A percentile compares a stretch with the other conserved stretches of the same genome.
Evolutionary conservation across 1,140 invertebrate genomes (phyloP).

Genomic region (Drosophila grimshawi): DNA sequence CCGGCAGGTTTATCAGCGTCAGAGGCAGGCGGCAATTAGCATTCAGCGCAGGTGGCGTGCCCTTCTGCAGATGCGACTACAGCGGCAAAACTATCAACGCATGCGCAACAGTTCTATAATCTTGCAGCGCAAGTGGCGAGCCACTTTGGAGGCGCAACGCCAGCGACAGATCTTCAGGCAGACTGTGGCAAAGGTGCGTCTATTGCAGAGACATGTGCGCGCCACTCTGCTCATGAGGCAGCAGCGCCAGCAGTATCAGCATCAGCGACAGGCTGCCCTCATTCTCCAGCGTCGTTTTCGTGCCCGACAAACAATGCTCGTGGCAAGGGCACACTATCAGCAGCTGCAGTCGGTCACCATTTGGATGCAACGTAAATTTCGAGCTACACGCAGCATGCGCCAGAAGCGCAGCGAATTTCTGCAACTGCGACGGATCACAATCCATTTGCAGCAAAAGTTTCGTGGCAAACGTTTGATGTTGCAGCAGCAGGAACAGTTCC

Average conservation of each 20-base stretch:
- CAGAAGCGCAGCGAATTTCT: constrained; percentile 72
- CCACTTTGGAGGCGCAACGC: constrained; percentile 45
- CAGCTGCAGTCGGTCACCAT: constrained; percentile 56
- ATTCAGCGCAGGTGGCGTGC: constrained; percentile 78
- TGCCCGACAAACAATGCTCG: constrained; percentile 71
- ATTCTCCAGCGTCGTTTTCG: constrained; percentile 86
- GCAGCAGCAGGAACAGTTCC: constrained; percentile 52
- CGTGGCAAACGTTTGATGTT: constrained; percentile 82
- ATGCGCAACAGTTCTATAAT: constrained; percentile 54
- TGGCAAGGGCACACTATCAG: constrained; percentile 73
- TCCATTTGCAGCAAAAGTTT: constrained; percentile 85
- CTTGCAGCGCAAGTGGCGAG: constrained; percentile 77
- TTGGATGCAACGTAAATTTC: constrained; percentile 83
- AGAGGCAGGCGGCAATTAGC: constrained; percentile 34
- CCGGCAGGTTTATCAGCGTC: constrained; percentile 32
- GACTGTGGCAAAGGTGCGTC: constrained; percentile 53
- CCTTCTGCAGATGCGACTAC: constrained; percentile 52
- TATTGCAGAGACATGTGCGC: constrained; percentile 84
- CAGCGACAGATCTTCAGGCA: constrained; percentile 72
- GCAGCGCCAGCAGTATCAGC: constrained; percentile 75
- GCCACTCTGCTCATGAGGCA: constrained; percentile 57
- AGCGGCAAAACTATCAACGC: constrained; percentile 56
- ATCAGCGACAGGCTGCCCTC: constrained; percentile 76
- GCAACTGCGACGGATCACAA: constrained; percentile 64
- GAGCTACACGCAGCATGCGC: constrained; percentile 78